Conservation (phyloP, 2,888 invertebrate species). For the Mechanitis messenoides region DNA sequence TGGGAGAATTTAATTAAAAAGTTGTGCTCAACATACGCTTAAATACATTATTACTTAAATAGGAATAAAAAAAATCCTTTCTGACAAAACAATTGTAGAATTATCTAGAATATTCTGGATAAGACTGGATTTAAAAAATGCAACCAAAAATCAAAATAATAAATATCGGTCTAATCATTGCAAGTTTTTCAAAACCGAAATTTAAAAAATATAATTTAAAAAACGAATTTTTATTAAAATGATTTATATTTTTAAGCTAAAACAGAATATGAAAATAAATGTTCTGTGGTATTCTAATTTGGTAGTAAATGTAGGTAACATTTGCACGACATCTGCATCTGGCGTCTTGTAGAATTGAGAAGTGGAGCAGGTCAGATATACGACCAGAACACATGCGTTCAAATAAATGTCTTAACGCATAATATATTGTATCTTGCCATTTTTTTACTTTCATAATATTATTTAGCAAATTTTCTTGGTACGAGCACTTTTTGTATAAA, state of each 20-base stretch:
- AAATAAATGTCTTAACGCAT: slow-evolving; percentile 6
- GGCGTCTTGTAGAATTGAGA: slow-evolving; percentile 22
- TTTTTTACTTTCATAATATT: background rate
- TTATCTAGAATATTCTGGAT: no score
- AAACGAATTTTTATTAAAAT: no score
- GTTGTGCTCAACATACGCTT: slow-evolving; percentile 4
- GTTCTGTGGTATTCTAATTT: slow-evolving; percentile 5
- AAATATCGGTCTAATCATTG: no score
- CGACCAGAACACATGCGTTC: slow-evolving; percentile 19
- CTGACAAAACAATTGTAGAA: no score
- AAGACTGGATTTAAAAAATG: no score
- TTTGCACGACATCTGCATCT: slow-evolving; percentile 30
- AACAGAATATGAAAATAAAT: background rate
- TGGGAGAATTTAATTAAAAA: slow-evolving; percentile 39
- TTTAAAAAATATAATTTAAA: no score
- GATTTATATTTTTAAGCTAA: no score
- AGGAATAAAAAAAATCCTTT: no score
- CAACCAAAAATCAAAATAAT: no score
- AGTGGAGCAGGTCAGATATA: slow-evolving; percentile 31
- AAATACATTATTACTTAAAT: background rate
- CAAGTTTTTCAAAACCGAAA: no score
- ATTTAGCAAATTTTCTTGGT: no score
- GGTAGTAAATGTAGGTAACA: slow-evolving; percentile 20
- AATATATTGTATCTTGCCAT: background rate
- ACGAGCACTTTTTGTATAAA: no score